phyloP scores from a whole-genome alignment of 2,113 vertebrate species.

The Benitochromis conjunctus region DNA sequence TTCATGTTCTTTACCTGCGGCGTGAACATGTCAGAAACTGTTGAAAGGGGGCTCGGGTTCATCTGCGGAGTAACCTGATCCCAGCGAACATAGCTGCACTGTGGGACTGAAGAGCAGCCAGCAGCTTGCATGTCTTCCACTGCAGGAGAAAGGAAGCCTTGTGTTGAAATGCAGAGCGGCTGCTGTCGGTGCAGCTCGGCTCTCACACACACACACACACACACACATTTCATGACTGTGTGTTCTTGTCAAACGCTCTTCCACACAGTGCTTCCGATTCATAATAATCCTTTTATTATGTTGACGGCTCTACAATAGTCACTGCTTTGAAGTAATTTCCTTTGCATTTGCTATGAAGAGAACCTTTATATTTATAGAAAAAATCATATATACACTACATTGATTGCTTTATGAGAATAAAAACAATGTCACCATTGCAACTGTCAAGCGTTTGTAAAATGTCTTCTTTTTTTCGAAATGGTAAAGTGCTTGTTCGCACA shows the following conservation, averaged over 20 bases:
- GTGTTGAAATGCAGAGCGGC: conserved; percentile 28
- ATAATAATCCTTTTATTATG: conserved; percentile 52
- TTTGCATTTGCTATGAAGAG: conserved; percentile 88
- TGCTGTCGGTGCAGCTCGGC: conserved; percentile 26
- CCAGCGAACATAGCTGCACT: background rate
- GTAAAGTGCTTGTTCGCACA: background rate
- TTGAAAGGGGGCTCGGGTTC: background rate
- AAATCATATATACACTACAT: conserved; percentile 84
- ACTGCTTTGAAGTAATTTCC: conserved; percentile 62
- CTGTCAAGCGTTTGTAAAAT: conserved; percentile 29
- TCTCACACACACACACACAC: background rate
- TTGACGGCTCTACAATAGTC: conserved; percentile 45
- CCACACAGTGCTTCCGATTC: conserved; percentile 76
- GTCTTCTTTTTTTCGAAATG: background rate
- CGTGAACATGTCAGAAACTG: background rate
- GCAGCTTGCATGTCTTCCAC: conserved; percentile 23
- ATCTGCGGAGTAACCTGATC: background rate
- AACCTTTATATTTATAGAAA: conserved; percentile 96
- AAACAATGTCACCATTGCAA: conserved; percentile 82
- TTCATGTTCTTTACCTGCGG: background rate
- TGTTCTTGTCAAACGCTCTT: conserved; percentile 38
- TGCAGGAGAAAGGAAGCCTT: conserved; percentile 38
- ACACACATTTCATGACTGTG: conserved; percentile 4
- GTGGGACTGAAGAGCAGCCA: conserved; percentile 23
- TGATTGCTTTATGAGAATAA: conserved; percentile 91